Evolutionary conservation across 2,113 vertebrate species (phyloP).

Genomic region (Taurulus bubalis): DNA sequence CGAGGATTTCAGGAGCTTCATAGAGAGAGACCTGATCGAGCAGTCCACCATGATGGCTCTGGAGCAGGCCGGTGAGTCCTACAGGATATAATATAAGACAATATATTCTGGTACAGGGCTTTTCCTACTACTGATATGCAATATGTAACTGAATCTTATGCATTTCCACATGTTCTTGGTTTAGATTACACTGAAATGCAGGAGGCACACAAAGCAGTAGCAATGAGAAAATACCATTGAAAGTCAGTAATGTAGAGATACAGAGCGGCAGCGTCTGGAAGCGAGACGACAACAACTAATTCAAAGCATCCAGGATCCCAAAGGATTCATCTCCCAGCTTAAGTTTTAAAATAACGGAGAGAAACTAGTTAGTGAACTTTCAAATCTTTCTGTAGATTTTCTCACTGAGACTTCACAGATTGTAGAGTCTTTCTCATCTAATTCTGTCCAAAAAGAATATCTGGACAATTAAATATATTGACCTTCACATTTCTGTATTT

Average conservation of each 20-base stretch:
- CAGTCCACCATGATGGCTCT: constrained; percentile 97
- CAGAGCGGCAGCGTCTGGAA: constrained; percentile 53
- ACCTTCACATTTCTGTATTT: neutral
- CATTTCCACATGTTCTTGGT: neutral
- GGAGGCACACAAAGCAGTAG: constrained; percentile 12
- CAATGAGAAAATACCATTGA: constrained; percentile 4
- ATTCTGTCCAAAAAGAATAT: constrained; percentile 14
- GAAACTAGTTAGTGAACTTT: constrained; percentile 62
- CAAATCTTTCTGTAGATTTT: constrained; percentile 32
- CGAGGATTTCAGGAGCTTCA: constrained; percentile 97
- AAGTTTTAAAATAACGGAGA: constrained; percentile 54
- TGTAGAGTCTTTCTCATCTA: constrained; percentile 7
- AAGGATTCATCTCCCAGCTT: constrained; percentile 49
- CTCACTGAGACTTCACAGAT: constrained; percentile 15
- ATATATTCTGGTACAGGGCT: neutral
- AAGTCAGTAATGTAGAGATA: constrained; percentile 27
- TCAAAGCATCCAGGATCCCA: constrained; percentile 61
- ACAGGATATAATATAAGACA: neutral
- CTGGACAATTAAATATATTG: neutral
- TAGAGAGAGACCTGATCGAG: constrained; percentile 96
- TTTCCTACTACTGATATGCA: constrained; percentile 12
- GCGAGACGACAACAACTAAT: constrained; percentile 59
- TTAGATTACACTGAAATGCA: constrained; percentile 24
- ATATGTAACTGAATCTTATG: constrained; percentile 14
- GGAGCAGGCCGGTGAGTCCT: constrained; percentile 93